These are phyloP conservation scores for Embidobia sp. DNA, from an alignment of 2,888 invertebrate genomes.

Conservation along the genomic window DNA sequence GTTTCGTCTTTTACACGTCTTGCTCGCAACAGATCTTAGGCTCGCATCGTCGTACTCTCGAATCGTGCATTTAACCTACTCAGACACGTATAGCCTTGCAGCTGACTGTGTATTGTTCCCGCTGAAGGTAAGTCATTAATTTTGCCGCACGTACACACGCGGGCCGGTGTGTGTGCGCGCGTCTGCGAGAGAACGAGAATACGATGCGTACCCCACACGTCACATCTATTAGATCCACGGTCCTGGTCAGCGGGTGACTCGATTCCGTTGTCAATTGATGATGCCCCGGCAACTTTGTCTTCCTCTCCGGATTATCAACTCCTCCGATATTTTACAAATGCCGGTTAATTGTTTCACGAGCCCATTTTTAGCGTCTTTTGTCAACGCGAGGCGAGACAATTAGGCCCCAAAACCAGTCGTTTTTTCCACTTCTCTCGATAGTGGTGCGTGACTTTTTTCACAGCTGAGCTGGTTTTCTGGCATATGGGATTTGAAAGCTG, in stretches of 20 bases:
- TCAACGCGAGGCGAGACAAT: no score
- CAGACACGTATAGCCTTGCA: constrained; percentile 69
- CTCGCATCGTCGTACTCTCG: constrained; percentile 57
- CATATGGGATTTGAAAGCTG: no score
- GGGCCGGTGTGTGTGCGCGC: constrained; percentile 35
- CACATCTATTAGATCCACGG: constrained; percentile 65
- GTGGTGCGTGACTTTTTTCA: no score
- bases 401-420: no score
- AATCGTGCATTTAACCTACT: constrained; percentile 66
- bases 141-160: constrained; percentile 69
- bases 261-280: constrained; percentile 64
- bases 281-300: constrained; percentile 45
- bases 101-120: constrained; percentile 77
- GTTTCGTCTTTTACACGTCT: constrained; percentile 50
- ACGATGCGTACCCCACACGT: constrained; percentile 63
- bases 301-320: constrained; percentile 45
- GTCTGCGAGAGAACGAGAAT: constrained; percentile 52
- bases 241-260: constrained; percentile 64
- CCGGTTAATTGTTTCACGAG: constrained; percentile 38
- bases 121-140: constrained; percentile 79
- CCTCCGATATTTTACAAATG: constrained; percentile 41
- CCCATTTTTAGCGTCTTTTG: not conserved
- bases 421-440: no score
- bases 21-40: constrained; percentile 64
- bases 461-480: no score